Evolutionary conservation across 2,797 vertebrate genomes (phyloP), one percentile per base, ranked within the genome.

Genomic region (Euthynnus affinis): DNA sequence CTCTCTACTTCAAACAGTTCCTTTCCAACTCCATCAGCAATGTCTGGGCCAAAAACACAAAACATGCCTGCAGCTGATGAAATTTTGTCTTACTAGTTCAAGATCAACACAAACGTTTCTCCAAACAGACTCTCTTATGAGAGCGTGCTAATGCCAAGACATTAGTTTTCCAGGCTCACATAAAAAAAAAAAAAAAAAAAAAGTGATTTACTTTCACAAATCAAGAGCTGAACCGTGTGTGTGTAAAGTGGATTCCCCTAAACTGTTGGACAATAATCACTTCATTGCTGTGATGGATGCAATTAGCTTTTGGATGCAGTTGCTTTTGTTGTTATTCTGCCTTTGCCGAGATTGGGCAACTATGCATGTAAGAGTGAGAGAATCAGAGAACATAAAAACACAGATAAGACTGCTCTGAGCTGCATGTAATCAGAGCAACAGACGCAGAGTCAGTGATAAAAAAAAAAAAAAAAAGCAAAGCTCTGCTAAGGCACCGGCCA

Each of bases 371-470:
- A 92, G 80, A 78, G 27, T 15, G 52, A 80, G 74, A 73, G 78
- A 59, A 81, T 81, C 49, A 71, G 56, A 53, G 74, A 75, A 64
- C 76, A 70, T 61, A 71, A 74, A 84, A 74, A 57, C 32, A 29
- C 13, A 90, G 91, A 93, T 93, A 93, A 91, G 89, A 37, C 53
- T 18, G 56, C 72, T 61, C 53, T 67, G 78, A 86, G 68, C 32
- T 51, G 48, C 59, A n/a, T 59, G 85, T 85, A 88, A 86, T 86
- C 88, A 87, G 62, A 87, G 88, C 80, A 70, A 69, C 74, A 85
- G 82, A 87, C 29, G 48, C 65, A 81, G 77, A 75, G 77, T 63
- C 42, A 25, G 80, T 79, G 92, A 92, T 93, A 90, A 92, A n/a
- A n/a, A n/a, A n/a, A n/a, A n/a, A n/a, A n/a, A n/a, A n/a, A n/a